Evolutionary conservation across 1,140 invertebrate species (phyloP).

Genomic region (Bombus waltoni): DNA sequence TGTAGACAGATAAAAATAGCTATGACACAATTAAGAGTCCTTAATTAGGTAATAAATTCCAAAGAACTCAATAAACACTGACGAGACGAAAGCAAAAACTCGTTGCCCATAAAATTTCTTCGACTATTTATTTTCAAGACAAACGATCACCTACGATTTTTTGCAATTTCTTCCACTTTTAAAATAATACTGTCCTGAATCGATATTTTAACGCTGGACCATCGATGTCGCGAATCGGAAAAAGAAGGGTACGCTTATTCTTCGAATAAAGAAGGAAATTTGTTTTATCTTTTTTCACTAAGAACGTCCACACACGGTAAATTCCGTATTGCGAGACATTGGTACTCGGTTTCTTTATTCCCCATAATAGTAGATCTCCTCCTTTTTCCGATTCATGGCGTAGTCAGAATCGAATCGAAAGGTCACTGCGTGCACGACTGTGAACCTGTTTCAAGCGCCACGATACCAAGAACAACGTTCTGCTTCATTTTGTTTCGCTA

Average conservation of each 20-base stretch:
- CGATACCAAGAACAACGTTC: too few species aligned
- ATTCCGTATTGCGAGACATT: neutral
- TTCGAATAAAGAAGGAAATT: neutral
- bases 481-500: too few species aligned
- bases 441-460: neutral
- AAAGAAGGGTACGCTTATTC: neutral
- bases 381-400: neutral
- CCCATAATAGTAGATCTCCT: neutral
- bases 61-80: neutral
- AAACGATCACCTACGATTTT: neutral
- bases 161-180: neutral
- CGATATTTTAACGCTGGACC: too few species aligned
- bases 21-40: neutral
- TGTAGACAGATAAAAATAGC: neutral
- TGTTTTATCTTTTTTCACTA: neutral
- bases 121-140: neutral
- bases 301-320: neutral
- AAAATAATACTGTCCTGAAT: neutral
- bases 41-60: neutral
- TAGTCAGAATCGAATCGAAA: conserved; percentile 7
- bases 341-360: conserved; percentile 8
- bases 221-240: neutral
- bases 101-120: neutral
- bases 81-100: neutral
- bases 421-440: neutral